Conservation (phyloP, 2,797 vertebrate genomes). For the Coranthus polyacanthus region DNA sequence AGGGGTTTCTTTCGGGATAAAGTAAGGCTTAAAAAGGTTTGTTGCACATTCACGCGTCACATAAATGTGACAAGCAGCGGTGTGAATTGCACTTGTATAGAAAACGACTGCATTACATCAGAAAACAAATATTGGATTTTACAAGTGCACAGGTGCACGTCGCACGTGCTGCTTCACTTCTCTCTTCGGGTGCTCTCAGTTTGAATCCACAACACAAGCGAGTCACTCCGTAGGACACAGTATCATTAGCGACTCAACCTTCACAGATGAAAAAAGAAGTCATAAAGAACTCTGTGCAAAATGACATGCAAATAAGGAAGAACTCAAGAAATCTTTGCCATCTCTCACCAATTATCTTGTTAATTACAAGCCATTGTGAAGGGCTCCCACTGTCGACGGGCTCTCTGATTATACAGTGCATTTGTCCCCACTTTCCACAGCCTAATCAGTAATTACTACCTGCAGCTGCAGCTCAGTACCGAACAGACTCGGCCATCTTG, state of each 20-base stretch:
- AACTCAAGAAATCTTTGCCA: conserved; percentile 83
- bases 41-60: conserved; percentile 6
- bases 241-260: conserved; percentile 75
- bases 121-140: conserved; percentile 51
- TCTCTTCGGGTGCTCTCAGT: conserved; percentile 16
- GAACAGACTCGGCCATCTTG: conserved; percentile 61
- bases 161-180: conserved; percentile 18
- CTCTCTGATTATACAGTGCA: conserved; percentile 85
- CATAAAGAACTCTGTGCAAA: conserved; percentile 70
- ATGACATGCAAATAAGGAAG: conserved; percentile 83
- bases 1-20: conserved; percentile 38
- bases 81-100: conserved; percentile 40
- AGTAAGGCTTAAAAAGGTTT: conserved; percentile 41
- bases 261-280: conserved; percentile 59
- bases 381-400: conserved; percentile 82
- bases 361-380: conserved; percentile 90
- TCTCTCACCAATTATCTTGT: conserved; percentile 89
- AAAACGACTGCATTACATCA: conserved; percentile 33
- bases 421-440: conserved; percentile 83
- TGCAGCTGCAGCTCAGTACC: conserved; percentile 81
- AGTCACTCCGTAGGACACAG: conserved; percentile 54
- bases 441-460: conserved; percentile 91
- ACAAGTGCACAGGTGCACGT: conserved; percentile 56
- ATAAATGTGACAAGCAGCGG: conserved; percentile 42
- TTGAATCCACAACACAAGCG: conserved; percentile 35